A percentile compares a stretch with the other conserved stretches of the same genome.
Conservation (phyloP, 2,888 invertebrate species). For the Graphium colonna region DNA sequence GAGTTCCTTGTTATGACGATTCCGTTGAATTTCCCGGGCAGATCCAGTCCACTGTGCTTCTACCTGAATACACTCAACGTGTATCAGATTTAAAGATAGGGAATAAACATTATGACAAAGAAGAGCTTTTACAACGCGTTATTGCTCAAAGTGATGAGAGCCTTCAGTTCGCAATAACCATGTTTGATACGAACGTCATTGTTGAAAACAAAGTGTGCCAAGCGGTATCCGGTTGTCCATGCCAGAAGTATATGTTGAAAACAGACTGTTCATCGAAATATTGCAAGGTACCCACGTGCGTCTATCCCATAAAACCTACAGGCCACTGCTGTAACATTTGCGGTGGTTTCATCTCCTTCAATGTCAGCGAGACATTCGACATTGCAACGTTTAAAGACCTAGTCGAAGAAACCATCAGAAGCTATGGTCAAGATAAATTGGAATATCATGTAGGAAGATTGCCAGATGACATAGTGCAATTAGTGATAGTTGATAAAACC, state of each 20-base stretch:
- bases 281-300: conserved; percentile 53
- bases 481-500: conserved; percentile 58
- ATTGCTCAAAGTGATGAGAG: conserved; percentile 23
- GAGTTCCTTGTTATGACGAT: conserved; percentile 70
- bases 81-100: conserved; percentile 42
- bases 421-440: conserved; percentile 40
- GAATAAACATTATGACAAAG: conserved; percentile 18
- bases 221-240: conserved; percentile 55
- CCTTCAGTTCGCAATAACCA: conserved; percentile 44
- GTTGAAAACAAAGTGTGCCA: conserved; percentile 33
- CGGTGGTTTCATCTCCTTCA: conserved; percentile 54
- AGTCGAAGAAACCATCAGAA: conserved; percentile 41
- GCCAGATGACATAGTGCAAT: conserved; percentile 45
- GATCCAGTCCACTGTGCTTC: conserved; percentile 43
- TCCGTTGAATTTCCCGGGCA: conserved; percentile 55
- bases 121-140: conserved; percentile 29
- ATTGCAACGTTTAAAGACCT: conserved; percentile 46
- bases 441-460: conserved; percentile 54
- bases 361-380: conserved; percentile 50
- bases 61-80: conserved; percentile 48
- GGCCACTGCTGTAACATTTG: conserved; percentile 69
- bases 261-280: conserved; percentile 56
- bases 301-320: conserved; percentile 53
- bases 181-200: conserved; percentile 35
- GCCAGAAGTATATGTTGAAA: conserved; percentile 43